A percentile compares a stretch with the other conserved stretches of the same genome.
Evolutionary conservation across 1,140 invertebrate genomes (phyloP).

Genomic region (Proctacanthus coquilletti): DNA sequence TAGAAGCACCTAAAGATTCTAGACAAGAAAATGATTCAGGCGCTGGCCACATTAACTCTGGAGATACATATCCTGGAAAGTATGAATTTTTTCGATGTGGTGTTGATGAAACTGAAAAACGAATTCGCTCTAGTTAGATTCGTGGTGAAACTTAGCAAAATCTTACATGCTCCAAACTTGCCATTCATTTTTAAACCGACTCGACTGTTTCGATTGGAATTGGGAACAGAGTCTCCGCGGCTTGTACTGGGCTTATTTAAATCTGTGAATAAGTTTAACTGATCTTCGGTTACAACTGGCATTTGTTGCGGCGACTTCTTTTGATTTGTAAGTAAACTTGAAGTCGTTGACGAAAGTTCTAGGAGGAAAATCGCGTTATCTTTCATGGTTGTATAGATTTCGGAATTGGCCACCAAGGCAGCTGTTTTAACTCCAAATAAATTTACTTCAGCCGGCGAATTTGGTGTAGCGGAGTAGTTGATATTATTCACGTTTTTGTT

Average conservation of each 20-base stretch:
- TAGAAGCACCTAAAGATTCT: conserved; percentile 46
- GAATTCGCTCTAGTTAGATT: neutral
- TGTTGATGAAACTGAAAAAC: conserved; percentile 7
- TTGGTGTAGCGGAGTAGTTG: conserved; percentile 44
- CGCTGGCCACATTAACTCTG: conserved; percentile 37
- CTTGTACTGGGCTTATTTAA: conserved; percentile 25
- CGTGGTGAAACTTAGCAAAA: too few relatives aligned
- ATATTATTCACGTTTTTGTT: conserved; percentile 21
- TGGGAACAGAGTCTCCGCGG: conserved; percentile 12
- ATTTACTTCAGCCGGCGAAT: conserved; percentile 15
- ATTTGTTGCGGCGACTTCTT: conserved; percentile 37
- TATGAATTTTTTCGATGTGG: conserved; percentile 18
- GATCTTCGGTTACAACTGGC: conserved; percentile 43
- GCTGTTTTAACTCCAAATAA: conserved; percentile 24
- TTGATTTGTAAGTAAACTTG: conserved; percentile 8
- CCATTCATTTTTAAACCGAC: conserved; percentile 17
- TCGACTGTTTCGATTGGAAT: conserved; percentile 17
- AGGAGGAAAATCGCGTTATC: conserved; percentile 91
- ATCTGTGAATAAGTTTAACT: conserved; percentile 20
- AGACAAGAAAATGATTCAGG: conserved; percentile 65
- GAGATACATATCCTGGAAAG: conserved; percentile 19
- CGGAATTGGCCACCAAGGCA: conserved; percentile 24
- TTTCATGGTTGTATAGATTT: conserved; percentile 44
- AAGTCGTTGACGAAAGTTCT: conserved; percentile 42
- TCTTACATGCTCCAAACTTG: conserved; percentile 13